These are phyloP conservation scores for Melanotaenia trifasciata DNA, from an alignment of 2,797 vertebrate species.

Conservation along the genomic window DNA sequence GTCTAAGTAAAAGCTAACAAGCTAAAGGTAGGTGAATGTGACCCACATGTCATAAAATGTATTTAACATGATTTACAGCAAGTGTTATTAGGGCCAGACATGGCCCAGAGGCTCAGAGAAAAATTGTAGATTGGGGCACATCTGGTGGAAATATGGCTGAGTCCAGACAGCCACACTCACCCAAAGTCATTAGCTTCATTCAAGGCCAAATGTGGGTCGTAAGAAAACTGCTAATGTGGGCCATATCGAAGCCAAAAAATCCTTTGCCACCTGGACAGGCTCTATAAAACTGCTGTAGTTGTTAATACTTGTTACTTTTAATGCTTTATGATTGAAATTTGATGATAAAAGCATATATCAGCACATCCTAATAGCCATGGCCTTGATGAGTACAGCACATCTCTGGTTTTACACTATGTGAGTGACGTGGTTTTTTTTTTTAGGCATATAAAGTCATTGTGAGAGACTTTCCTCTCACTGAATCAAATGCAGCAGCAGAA, in stretches of 20 bases:
- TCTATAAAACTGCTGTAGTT: background rate
- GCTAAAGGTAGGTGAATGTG: too few species aligned
- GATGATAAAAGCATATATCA: background rate
- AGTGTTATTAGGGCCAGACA: too few species aligned
- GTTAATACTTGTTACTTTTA: conserved; percentile 15
- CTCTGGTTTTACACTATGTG: background rate
- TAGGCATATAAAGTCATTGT: background rate
- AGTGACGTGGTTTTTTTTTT: conserved; percentile 16
- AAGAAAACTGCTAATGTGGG: background rate
- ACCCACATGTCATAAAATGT: too few species aligned
- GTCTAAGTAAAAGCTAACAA: background rate
- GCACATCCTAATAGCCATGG: background rate
- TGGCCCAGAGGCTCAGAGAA: background rate
- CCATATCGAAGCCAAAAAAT: background rate
- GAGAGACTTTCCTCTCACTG: conserved; percentile 10
- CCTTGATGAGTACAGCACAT: background rate
- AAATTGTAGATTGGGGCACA: background rate
- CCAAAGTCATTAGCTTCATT: background rate
- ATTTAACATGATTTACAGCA: too few species aligned
- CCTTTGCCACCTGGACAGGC: background rate
- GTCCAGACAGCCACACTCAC: background rate
- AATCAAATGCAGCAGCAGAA: conserved; percentile 41
- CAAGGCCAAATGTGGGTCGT: background rate
- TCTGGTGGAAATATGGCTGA: background rate
- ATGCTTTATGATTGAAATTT: background rate